A percentile compares a stretch with the other conserved stretches of the same genome.
These are phyloP conservation scores for Cettia cetti DNA, from an alignment of 2,113 vertebrate species.

Conservation along the genomic window DNA sequence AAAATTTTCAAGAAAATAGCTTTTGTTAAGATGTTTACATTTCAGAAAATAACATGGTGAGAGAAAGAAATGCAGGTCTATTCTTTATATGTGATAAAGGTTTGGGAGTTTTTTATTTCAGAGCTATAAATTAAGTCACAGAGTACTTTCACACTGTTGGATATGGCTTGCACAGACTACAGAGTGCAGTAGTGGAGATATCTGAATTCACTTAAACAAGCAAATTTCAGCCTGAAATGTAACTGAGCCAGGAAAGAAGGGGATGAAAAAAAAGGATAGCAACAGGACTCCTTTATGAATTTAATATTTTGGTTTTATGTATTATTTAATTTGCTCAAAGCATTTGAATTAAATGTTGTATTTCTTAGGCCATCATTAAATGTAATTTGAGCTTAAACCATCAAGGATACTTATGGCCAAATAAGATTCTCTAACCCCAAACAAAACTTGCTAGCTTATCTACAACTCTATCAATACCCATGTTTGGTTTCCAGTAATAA, in stretches of 20 bases:
- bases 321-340: background rate
- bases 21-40: background rate
- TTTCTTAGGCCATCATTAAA: background rate
- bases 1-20: background rate
- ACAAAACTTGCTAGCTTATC: background rate
- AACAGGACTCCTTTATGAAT: background rate
- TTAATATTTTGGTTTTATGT: background rate
- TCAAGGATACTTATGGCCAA: background rate
- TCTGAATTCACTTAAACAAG: background rate
- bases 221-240: background rate
- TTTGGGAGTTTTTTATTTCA: background rate
- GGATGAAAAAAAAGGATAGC: background rate
- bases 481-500: background rate
- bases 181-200: background rate
- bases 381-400: background rate
- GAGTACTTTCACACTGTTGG: background rate
- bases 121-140: background rate
- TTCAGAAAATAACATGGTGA: background rate
- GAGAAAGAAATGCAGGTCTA: background rate
- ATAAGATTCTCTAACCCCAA: background rate
- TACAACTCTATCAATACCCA: background rate
- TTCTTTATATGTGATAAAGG: background rate
- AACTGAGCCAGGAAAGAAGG: background rate
- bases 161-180: background rate
- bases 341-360: background rate